Conservation (phyloP, 2,888 invertebrate genomes). For the Campopleginae sp. region DNA sequence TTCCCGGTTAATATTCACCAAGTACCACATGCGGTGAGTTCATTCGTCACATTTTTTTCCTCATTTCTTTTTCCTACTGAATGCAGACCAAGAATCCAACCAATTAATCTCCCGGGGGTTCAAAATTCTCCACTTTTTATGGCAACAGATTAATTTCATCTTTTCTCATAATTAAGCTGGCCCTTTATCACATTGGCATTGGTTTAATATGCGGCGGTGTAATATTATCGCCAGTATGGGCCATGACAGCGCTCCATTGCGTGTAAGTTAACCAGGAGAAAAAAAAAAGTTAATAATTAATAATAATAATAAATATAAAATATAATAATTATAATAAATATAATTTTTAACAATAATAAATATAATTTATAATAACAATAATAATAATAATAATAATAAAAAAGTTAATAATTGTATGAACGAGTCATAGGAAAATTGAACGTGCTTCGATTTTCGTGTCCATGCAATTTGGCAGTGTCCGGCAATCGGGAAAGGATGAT, state of each 20-base stretch:
- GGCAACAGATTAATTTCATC: not conserved
- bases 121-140: not conserved
- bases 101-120: not conserved
- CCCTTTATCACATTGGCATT: slow-evolving; percentile 59
- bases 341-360: too few species aligned
- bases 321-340: too few species aligned
- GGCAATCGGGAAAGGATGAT: not conserved
- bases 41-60: not conserved
- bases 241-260: slow-evolving; percentile 74
- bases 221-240: slow-evolving; percentile 72
- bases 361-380: too few species aligned
- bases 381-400: too few species aligned
- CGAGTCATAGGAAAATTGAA: too few species aligned
- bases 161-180: slow-evolving; percentile 64
- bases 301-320: too few species aligned
- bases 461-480: not conserved
- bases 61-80: not conserved
- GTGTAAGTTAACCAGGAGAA: slow-evolving; percentile 67
- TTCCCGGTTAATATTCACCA: slow-evolving; percentile 27
- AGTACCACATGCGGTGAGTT: slow-evolving; percentile 57
- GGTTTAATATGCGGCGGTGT: slow-evolving; percentile 72
- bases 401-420: too few species aligned
- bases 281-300: too few species aligned
- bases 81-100: not conserved
- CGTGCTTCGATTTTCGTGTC: not conserved